A percentile compares a stretch with the other conserved stretches of the same genome.
phyloP scores from a whole-genome alignment of 1,140 invertebrate species.

The Saxidomus purpurata region DNA sequence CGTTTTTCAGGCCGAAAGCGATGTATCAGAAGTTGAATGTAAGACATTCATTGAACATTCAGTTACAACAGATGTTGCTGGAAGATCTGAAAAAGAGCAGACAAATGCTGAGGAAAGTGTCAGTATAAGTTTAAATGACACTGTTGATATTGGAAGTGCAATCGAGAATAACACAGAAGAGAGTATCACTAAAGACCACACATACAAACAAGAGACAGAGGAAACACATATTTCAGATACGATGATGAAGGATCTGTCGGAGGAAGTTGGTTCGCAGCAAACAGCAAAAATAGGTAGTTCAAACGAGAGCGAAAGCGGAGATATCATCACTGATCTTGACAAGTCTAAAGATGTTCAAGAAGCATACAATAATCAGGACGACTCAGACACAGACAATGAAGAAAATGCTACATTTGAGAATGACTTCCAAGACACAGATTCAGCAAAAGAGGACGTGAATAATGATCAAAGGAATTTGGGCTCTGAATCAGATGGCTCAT shows the following conservation, averaged over 20 bases:
- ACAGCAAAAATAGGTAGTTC: not conserved
- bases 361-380: too few relatives aligned
- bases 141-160: slow-evolving; percentile 19
- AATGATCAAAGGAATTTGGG: not conserved
- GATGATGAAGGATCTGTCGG: too few relatives aligned
- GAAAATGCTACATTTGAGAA: not conserved
- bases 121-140: not conserved
- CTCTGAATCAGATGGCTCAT: not conserved
- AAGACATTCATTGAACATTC: too few relatives aligned
- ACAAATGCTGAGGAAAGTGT: not conserved
- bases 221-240: too few relatives aligned
- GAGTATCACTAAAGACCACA: not conserved
- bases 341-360: too few relatives aligned
- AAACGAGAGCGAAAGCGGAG: not conserved
- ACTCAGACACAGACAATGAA: not conserved
- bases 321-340: not conserved
- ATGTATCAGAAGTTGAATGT: not conserved
- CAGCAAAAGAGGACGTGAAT: not conserved
- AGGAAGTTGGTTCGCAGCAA: not conserved
- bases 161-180: not conserved
- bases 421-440: not conserved
- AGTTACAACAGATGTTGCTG: not conserved
- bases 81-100: too few relatives aligned
- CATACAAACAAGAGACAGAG: not conserved
- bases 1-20: too few relatives aligned